Conservation (phyloP, 2,797 vertebrate species). For the Gadopsis marmoratus region DNA sequence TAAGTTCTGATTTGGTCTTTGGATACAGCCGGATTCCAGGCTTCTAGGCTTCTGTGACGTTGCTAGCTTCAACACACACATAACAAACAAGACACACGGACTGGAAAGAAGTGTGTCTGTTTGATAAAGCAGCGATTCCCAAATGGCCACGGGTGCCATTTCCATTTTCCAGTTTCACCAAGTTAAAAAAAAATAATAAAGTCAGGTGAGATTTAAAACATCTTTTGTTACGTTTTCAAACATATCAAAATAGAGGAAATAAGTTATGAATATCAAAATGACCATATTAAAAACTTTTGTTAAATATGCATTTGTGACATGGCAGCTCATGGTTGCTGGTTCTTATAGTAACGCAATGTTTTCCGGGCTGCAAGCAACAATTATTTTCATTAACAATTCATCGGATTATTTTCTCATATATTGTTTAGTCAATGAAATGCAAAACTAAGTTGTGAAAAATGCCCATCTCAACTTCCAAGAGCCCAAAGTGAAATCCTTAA, state of each 20-base stretch:
- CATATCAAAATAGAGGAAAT: not conserved
- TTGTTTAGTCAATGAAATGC: not conserved
- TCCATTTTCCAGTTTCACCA: no score
- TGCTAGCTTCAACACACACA: not conserved
- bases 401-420: not conserved
- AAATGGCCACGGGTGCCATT: not conserved
- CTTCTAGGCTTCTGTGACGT: not conserved
- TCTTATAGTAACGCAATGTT: not conserved
- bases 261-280: not conserved
- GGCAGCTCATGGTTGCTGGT: not conserved
- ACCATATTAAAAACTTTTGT: not conserved
- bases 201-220: not conserved
- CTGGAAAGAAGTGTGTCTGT: not conserved
- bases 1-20: constrained; percentile 24
- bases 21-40: not conserved
- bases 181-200: not conserved
- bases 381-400: not conserved
- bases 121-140: not conserved
- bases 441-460: not conserved
- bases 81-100: not conserved
- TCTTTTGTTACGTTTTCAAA: not conserved
- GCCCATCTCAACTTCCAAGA: not conserved
- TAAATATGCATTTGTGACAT: not conserved
- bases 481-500: not conserved
- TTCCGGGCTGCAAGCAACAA: not conserved